phyloP scores from a whole-genome alignment of 2,113 vertebrate genomes.

The Labeo catla region DNA sequence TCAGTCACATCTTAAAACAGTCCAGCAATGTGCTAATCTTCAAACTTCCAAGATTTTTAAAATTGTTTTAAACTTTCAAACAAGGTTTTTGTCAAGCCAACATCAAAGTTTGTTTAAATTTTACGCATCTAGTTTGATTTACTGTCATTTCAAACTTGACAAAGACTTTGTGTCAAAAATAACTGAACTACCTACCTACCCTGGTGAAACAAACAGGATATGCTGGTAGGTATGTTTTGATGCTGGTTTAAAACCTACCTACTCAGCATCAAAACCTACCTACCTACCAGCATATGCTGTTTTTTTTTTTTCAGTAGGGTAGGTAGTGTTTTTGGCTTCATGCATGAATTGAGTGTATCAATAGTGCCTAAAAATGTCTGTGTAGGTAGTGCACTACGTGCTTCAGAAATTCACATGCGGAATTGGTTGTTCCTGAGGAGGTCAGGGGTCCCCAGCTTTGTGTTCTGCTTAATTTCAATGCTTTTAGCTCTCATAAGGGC shows the following conservation, averaged over 20 bases:
- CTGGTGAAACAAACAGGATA: no score
- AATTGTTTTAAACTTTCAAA: no score
- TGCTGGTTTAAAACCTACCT: no score
- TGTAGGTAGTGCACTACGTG: not conserved
- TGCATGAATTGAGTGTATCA: not conserved
- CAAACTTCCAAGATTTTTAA: no score
- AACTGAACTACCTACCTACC: not conserved
- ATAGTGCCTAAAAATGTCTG: not conserved
- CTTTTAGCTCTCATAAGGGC: conserved; percentile 77
- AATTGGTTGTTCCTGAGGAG: not conserved
- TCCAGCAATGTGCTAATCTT: no score
- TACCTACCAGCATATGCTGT: no score
- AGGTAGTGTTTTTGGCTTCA: not conserved
- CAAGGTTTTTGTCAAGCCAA: no score
- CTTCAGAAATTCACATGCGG: not conserved
- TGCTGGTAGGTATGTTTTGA: no score
- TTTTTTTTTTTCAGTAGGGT: no score
- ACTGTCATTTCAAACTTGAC: not conserved
- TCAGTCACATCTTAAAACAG: no score
- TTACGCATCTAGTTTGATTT: not conserved
- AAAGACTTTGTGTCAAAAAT: not conserved
- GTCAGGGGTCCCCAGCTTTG: conserved; percentile 53
- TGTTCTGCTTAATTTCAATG: conserved; percentile 69
- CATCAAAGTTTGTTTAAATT: no score
- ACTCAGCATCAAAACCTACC: no score